These are phyloP conservation scores for Brienomyrus longianalis DNA, from an alignment of 2,113 vertebrate genomes.

Conservation along the genomic window DNA sequence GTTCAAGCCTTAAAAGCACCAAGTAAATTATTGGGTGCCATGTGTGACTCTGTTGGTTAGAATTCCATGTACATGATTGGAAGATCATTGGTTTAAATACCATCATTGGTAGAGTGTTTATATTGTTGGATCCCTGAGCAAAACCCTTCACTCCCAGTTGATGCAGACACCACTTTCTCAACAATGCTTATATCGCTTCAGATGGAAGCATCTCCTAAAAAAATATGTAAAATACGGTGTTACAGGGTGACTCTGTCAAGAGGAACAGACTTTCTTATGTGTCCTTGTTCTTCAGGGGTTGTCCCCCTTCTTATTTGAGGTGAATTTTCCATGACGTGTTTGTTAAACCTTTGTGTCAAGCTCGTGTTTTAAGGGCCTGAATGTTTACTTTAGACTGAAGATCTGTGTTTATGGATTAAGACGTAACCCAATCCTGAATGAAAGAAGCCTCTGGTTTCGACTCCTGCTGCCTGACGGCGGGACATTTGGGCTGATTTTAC, in stretches of 20 bases:
- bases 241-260: background rate
- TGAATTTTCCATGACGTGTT: background rate
- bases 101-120: background rate
- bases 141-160: background rate
- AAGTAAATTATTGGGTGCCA: background rate
- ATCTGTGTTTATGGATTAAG: conserved; percentile 2
- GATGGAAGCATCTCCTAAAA: background rate
- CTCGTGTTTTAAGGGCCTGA: background rate
- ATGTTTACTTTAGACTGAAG: background rate
- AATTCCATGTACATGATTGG: background rate
- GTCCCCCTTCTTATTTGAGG: background rate
- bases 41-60: background rate
- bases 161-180: background rate
- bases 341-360: background rate
- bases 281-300: background rate
- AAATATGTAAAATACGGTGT: background rate
- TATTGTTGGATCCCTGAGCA: background rate
- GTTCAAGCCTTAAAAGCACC: background rate
- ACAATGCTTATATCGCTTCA: background rate
- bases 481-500: conserved; percentile 30
- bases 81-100: background rate
- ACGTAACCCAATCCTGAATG: background rate
- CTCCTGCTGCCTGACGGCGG: conserved; percentile 3
- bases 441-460: background rate
- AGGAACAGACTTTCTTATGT: background rate